Percentiles rank a stretch among this genome's conserved stretches.
phyloP scores from a whole-genome alignment of 2,888 invertebrate genomes.

The Drosophila vallismaia region DNA sequence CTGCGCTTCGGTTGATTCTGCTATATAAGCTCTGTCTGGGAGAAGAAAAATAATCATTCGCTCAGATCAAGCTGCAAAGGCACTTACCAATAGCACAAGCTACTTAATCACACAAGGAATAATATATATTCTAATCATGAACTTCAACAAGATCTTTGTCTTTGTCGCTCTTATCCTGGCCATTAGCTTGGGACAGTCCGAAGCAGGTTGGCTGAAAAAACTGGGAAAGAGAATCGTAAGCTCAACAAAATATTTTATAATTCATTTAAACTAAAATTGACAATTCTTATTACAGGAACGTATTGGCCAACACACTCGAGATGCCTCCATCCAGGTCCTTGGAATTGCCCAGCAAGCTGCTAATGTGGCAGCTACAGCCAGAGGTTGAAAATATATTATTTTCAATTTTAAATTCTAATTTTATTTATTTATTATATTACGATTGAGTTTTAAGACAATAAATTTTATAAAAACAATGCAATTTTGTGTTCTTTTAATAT shows the following conservation, averaged over 20 bases:
- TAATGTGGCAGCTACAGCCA: conserved; percentile 74
- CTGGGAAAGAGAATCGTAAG: conserved; percentile 79
- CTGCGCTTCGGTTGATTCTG: conserved; percentile 31
- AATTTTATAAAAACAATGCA: not conserved
- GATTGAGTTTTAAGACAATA: not conserved
- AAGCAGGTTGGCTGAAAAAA: conserved; percentile 80
- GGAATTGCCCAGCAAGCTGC: conserved; percentile 76
- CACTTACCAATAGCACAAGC: not conserved
- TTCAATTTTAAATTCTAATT: conserved; percentile 3
- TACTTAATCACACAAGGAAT: not conserved
- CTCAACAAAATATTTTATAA: not conserved
- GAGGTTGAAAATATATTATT: conserved; percentile 46
- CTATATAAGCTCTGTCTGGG: conserved; percentile 55
- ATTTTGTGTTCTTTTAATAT: not conserved
- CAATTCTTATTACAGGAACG: conserved; percentile 60
- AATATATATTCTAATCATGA: conserved; percentile 54
- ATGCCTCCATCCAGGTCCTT: conserved; percentile 74
- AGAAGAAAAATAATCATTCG: conserved; percentile 41
- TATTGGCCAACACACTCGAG: conserved; percentile 74
- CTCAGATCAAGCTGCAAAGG: conserved; percentile 24
- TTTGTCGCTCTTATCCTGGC: conserved; percentile 69
- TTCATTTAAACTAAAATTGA: not conserved
- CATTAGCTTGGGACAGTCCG: conserved; percentile 67
- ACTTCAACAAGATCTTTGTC: conserved; percentile 68
- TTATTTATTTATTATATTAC: not conserved